Base-by-base conservation (phyloP, 2,888 invertebrate species). In the Mechanitis messenoides region DNA sequence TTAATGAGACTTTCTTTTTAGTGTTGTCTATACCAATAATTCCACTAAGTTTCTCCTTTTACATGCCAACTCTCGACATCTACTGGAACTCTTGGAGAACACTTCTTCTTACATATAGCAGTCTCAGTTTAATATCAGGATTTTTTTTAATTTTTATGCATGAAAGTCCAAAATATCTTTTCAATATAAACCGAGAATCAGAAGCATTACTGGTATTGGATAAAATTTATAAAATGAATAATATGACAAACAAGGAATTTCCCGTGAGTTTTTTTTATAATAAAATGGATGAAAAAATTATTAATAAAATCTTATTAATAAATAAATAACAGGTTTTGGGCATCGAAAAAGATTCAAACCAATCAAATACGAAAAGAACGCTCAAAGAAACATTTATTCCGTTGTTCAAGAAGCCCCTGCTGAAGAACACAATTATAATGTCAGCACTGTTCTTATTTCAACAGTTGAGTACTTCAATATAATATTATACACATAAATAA, bases 141-240 rank as follows among this genome's bases (percentile, higher is more conserved):
- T 12, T 91, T 0, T 90, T 92, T 67, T 76, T 93, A 11, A 65
- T 35, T 42, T 86, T 85, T 62, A 85, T 93, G 73, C 93, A 94
- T 0, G 96, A 96, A 79, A 96, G 95, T 69, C 96, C 96, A 0
- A 95, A 95, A 78, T 96, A 92, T 74, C 81, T 92, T 45, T 86
- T 93, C 54, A 84, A 92, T 0, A 93, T 92, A 69, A 93, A 93
- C 78, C 74, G 84, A 77, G 67, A 83, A 45, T 81, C 89, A 0
- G 85, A 89, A 63, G 93, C 95, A 0, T 71, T 95, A 55, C 67
- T 78, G 2, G 79, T 81, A 12, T 68, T 89, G 56, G 76, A 64
- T 50, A 71, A 63, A 3, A 87, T 88, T 9, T 75, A 88, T 58
- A 80, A 73, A 54, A 54, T 80, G 1, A 88, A 88, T 64, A 62